phyloP scores from a whole-genome alignment of 2,113 vertebrate species.

The Nibea albiflora region DNA sequence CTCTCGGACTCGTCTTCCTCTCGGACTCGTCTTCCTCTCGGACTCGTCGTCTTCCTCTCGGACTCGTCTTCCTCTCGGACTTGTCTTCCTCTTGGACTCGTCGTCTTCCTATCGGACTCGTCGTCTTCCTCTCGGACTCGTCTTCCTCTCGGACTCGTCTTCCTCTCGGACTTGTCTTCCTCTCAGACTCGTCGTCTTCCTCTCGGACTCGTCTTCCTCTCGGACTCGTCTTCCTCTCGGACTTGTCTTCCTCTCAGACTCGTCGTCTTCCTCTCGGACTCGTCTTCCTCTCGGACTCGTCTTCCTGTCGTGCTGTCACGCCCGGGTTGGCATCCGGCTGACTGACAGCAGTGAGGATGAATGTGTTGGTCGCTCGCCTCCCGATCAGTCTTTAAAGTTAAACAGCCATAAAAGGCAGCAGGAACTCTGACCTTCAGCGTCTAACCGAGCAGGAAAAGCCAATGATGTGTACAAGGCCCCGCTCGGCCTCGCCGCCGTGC shows the following conservation, averaged over 20 bases:
- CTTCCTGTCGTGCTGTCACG: not conserved
- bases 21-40: no score
- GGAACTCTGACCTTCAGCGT: conserved; percentile 95
- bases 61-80: no score
- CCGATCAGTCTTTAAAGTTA: conserved; percentile 88
- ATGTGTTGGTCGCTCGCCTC: conserved; percentile 52
- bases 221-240: not conserved
- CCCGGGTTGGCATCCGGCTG: not conserved
- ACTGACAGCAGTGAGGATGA: conserved; percentile 60
- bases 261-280: not conserved
- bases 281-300: not conserved
- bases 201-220: no score
- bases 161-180: no score
- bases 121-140: no score
- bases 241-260: not conserved
- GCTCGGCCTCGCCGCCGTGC: conserved; percentile 80
- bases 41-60: no score
- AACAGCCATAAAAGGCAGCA: conserved; percentile 92
- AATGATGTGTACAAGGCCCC: conserved; percentile 96
- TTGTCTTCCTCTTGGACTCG: no score
- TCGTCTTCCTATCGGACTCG: no score
- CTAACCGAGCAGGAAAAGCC: conserved; percentile 95
- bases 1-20: no score
- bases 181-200: no score
- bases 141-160: no score